Conservation (phyloP, 2,888 invertebrate genomes). For the Pyrochroa serraticornis region DNA sequence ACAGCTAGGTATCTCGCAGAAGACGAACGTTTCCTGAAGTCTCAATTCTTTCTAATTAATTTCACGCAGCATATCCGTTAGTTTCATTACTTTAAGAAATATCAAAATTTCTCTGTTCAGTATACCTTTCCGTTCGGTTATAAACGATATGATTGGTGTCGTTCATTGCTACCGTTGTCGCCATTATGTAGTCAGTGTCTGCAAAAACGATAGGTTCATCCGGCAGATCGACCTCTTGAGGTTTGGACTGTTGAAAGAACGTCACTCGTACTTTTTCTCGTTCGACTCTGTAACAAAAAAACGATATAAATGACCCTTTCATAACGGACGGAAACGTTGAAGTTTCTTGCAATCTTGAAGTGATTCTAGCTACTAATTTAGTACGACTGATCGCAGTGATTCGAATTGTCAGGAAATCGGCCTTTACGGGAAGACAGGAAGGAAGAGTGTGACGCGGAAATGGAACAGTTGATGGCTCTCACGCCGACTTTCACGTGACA, state of each 20-base stretch:
- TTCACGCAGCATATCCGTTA: too few species aligned
- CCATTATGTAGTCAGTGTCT: slow-evolving; percentile 57
- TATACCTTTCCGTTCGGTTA: slow-evolving; percentile 73
- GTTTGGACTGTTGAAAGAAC: slow-evolving; percentile 82
- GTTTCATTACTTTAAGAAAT: too few species aligned
- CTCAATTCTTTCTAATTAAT: too few species aligned
- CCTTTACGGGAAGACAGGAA: slow-evolving; percentile 18
- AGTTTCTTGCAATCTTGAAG: not conserved
- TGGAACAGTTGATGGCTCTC: not conserved
- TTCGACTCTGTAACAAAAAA: slow-evolving; percentile 68
- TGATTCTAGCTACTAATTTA: not conserved
- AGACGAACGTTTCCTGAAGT: too few species aligned
- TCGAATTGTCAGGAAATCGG: too few species aligned
- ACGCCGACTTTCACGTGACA: slow-evolving; percentile 6
- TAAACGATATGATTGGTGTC: slow-evolving; percentile 61
- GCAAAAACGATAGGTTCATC: slow-evolving; percentile 62
- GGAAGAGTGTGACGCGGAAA: slow-evolving; percentile 12
- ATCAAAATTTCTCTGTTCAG: not conserved
- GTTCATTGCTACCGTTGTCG: slow-evolving; percentile 52
- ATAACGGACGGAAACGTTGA: not conserved
- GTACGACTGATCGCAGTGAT: too few species aligned
- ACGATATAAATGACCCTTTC: not conserved
- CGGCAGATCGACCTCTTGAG: slow-evolving; percentile 69
- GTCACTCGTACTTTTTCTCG: slow-evolving; percentile 81
- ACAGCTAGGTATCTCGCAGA: too few species aligned